Conservation (phyloP, 1,140 invertebrate species). For the Lordiphosa collinella region DNA sequence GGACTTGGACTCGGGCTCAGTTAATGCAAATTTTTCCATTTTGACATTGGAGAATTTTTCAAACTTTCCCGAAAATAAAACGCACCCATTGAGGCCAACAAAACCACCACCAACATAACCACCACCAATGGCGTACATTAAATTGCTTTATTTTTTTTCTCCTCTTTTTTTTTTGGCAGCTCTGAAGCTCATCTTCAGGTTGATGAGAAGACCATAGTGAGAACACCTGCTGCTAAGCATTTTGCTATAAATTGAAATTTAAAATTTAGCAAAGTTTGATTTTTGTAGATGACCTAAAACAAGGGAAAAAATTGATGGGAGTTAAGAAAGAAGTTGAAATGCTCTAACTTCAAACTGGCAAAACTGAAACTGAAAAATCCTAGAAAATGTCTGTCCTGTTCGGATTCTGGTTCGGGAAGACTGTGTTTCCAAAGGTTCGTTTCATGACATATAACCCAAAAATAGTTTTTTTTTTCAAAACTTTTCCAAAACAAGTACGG, state of each 20-base stretch:
- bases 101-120: conserved; percentile 1
- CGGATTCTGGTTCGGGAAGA: no score
- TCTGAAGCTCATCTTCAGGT: conserved; percentile 7
- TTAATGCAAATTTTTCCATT: conserved; percentile 73
- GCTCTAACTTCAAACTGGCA: background rate
- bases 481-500: no score
- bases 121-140: conserved; percentile 74
- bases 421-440: no score
- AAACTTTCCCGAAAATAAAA: conserved; percentile 50
- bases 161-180: conserved; percentile 8
- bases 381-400: no score
- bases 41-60: conserved; percentile 74
- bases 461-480: no score
- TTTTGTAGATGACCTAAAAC: conserved; percentile 47
- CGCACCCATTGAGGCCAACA: conserved; percentile 55
- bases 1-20: conserved; percentile 12
- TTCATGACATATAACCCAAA: no score
- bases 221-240: conserved; percentile 72
- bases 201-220: background rate
- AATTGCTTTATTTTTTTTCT: conserved; percentile 67
- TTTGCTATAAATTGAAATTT: conserved; percentile 70
- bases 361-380: no score
- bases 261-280: conserved; percentile 41
- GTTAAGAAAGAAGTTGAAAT: conserved; percentile 1
- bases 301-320: conserved; percentile 16